Percentiles rank a stretch among this genome's conserved stretches.
Conservation (phyloP, 2,797 vertebrate species). For the Brotogeris chrysoptera region DNA sequence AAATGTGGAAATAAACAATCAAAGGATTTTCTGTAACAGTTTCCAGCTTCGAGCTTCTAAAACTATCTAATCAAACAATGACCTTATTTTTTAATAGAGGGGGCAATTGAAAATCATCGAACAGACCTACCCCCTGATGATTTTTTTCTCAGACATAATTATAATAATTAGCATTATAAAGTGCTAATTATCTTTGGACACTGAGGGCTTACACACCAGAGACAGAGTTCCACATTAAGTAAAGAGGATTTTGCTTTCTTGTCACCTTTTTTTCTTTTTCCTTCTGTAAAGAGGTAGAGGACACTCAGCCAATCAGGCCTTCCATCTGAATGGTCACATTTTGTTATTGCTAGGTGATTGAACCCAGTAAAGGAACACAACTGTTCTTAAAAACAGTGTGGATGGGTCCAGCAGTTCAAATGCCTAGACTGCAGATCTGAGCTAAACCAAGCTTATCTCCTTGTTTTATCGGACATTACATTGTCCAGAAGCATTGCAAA, state of each 20-base stretch:
- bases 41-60: slow-evolving; percentile 68
- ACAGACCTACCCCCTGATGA: slow-evolving; percentile 83
- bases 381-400: not conserved
- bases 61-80: slow-evolving; percentile 79
- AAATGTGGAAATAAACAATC: slow-evolving; percentile 51
- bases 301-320: slow-evolving; percentile 49
- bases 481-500: not conserved
- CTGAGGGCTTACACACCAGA: slow-evolving; percentile 78
- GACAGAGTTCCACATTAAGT: slow-evolving; percentile 81
- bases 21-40: slow-evolving; percentile 61
- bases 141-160: slow-evolving; percentile 86
- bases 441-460: not conserved
- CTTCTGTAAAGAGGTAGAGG: slow-evolving; percentile 62
- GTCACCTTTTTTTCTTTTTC: slow-evolving; percentile 46
- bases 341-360: not conserved
- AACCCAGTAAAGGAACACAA: not conserved
- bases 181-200: slow-evolving; percentile 85
- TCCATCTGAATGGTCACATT: slow-evolving; percentile 1
- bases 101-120: slow-evolving; percentile 84
- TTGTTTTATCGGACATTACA: not conserved
- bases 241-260: slow-evolving; percentile 76
- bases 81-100: slow-evolving; percentile 85
- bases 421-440: not conserved
- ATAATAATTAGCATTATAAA: slow-evolving; percentile 86
- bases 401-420: not conserved